These are phyloP conservation scores for Drosophila santomea DNA, from an alignment of 1,140 invertebrate genomes.

Conservation along the genomic window DNA sequence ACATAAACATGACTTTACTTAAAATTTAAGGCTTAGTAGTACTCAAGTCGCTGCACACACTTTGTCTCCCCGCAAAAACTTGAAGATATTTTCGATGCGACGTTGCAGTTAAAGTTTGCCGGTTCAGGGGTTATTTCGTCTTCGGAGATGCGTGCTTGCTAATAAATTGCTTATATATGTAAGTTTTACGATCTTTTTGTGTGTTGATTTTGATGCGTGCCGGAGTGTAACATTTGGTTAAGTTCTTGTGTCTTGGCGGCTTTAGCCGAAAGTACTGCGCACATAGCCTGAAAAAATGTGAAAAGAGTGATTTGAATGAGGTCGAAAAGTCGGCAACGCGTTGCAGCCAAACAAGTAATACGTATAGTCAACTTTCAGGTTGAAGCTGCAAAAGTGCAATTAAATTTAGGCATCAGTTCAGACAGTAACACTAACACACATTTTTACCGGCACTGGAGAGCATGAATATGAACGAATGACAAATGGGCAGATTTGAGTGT, in stretches of 20 bases:
- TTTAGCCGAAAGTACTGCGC: conserved; percentile 62
- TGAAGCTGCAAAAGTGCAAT: conserved; percentile 18
- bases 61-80: conserved; percentile 14
- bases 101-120: conserved; percentile 9
- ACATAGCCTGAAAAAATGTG: conserved; percentile 44
- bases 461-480: conserved; percentile 48
- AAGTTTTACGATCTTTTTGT: conserved; percentile 45
- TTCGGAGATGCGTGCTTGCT: conserved; percentile 19
- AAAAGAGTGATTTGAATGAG: conserved; percentile 4
- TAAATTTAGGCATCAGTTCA: conserved; percentile 2
- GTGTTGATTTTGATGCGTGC: conserved; percentile 35
- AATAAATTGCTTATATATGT: conserved; percentile 53
- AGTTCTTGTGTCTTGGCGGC: conserved; percentile 15
- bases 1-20: conserved; percentile 55
- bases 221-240: conserved; percentile 47
- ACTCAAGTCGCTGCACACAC: conserved; percentile 3
- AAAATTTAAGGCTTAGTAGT: conserved; percentile 21
- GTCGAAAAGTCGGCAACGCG: conserved; percentile 48
- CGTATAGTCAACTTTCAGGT: conserved; percentile 50
- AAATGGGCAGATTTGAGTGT: conserved; percentile 56
- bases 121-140: conserved; percentile 7
- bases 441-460: conserved; percentile 25
- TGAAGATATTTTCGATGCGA: neutral
- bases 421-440: neutral
- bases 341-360: neutral